Conservation (phyloP, 64 coral and sea anemone genomes). For the Cladopsammia gracilis region DNA sequence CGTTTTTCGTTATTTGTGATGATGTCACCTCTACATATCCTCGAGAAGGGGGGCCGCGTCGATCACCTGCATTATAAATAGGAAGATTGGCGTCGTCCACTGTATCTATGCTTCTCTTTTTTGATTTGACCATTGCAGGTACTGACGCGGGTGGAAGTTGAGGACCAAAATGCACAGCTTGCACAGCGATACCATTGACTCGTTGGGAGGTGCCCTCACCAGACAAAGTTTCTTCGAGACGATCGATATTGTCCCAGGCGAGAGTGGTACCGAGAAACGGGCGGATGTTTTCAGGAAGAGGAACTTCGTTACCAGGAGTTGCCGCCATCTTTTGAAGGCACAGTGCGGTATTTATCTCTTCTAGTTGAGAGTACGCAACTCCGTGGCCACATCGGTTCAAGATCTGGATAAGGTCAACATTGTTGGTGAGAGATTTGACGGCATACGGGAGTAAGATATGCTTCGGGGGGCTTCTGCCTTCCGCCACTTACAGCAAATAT, state of each 20-base stretch:
- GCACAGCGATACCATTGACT: conserved; percentile 31
- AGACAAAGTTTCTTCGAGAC: conserved; percentile 41
- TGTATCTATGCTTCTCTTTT: conserved; percentile 41
- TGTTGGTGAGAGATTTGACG: conserved; percentile 62
- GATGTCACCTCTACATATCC: conserved; percentile 34
- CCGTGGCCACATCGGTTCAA: conserved; percentile 43
- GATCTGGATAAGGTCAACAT: conserved; percentile 19
- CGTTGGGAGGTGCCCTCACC: neutral
- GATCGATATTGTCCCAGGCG: conserved; percentile 39
- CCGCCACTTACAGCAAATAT: conserved; percentile 51
- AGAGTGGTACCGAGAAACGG: conserved; percentile 52
- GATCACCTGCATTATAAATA: conserved; percentile 41
- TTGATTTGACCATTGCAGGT: conserved; percentile 9
- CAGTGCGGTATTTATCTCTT: conserved; percentile 59
- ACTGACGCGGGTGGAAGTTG: neutral
- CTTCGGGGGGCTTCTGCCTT: conserved; percentile 60
- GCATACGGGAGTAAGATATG: conserved; percentile 62
- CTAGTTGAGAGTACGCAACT: conserved; percentile 50
- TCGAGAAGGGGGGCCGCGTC: conserved; percentile 13
- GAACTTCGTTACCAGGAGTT: conserved; percentile 9
- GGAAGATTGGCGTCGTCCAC: neutral
- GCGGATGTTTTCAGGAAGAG: conserved; percentile 40
- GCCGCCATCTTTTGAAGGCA: conserved; percentile 66
- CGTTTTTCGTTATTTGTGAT: neutral
- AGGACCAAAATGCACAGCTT: conserved; percentile 34